Evolutionary conservation across 2,797 vertebrate species (phyloP), one percentile per base, ranked within the genome.

Genomic region (Cossypha polioptera): DNA sequence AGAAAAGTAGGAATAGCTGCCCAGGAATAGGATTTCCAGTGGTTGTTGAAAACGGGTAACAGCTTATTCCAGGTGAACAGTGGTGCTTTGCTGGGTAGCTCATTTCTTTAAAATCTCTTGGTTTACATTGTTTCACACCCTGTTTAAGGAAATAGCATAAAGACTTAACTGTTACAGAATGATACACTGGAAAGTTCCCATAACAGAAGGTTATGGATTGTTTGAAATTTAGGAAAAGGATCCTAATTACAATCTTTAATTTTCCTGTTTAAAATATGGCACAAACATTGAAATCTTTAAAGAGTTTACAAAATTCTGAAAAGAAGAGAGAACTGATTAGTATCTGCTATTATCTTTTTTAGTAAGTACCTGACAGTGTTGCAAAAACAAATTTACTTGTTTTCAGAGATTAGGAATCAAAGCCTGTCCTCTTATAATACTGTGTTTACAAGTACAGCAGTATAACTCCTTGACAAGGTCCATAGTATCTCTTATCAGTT

Each of bases 371-470:
- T 28, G 61, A 65, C 38, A 59, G 10, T 36, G 35, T 65, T 47
- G 57, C 33, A 53, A 57, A 80, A 86, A 0, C 17, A 78, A 80
- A 71, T 61, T 47, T 61, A 74, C n/a, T 53, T 68, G 43, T 75
- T 96, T 93, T 81, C 54, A 71, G 86, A 68, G 38, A 86, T 77
- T 17, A 53, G 18, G 42, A 74, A 92, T 75, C 29, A 86, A 90
- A 88, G 54, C 29, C 36, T 74, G n/a, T 80, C 79, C 69, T 88
- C 45, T 88, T 77, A 72, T 25, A 84, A 61, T 40, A n/a, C 31
- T 19, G 33, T 63, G 58, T 35, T 73, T 63, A 33, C 31, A 85
- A 59, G n/a, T 40, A 61, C 33, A 88, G 53, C 57, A 80, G 28
- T 47, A 45, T 67, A 76, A 47, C 14, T 58, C 20, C 51, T 73